Base-by-base conservation (phyloP, 2,113 vertebrate species). In the Thalassarche chlororhynchos region DNA sequence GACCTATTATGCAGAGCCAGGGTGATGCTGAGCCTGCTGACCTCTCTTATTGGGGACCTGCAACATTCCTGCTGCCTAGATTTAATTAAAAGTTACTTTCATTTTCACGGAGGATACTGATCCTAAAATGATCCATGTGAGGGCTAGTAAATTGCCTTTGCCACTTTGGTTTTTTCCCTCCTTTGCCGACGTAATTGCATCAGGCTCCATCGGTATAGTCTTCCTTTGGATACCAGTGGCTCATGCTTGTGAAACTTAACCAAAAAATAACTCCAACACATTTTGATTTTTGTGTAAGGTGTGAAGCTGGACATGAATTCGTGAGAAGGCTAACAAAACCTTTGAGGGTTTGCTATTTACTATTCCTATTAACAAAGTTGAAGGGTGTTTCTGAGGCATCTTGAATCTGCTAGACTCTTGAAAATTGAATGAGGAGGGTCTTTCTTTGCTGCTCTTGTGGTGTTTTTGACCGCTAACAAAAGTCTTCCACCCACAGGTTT, bases 321-420 rank as follows among this genome's bases (percentile, higher is more conserved):
- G 25, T 57, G 34, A 49, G 29, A 21, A 75, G 29, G 51, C 17
- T 52, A 62, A 13, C 32, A 47, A 31, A 77, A 49, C 20, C 9
- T 62, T 32, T 28, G 54, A 51, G 38, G 58, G 17, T 17, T 74
- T 70, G 36, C 19, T 47, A 10, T 38, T 57, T 80, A 14, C 9
- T n/a, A 0, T 55, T 21, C 7, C 2, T 40, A 0, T 68, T n/a
- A 60, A 29, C 16, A 14, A 38, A 32, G 12, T 1, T 40, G 7
- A 17, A 75, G 31, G 14, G 8, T 70, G 14, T 36, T 69, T 52
- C 29, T 61, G 70, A 65, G 47, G 16, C 13, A 20, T 38, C 38
- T 64, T 79, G 29, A 32, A 29, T n/a, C 28, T 68, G 25, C 20
- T 15, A 13, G 14, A 29, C 3, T 15, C 11, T 4, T 42, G 24